A percentile compares a stretch with the other conserved stretches of the same genome.
phyloP scores from a whole-genome alignment of 1,140 invertebrate genomes.

The Maniola jurtina region DNA sequence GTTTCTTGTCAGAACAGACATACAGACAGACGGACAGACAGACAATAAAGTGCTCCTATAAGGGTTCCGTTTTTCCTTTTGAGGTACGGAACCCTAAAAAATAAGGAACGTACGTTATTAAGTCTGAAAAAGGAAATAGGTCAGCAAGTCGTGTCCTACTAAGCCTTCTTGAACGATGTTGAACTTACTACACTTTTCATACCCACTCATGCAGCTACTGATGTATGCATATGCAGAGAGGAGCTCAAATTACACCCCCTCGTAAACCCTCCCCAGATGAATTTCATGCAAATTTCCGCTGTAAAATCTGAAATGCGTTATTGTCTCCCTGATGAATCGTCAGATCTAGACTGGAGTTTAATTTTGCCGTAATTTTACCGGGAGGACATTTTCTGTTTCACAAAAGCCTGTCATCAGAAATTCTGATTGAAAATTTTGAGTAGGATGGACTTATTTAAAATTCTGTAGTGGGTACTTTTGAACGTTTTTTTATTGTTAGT shows the following conservation, averaged over 20 bases:
- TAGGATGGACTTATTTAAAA: neutral
- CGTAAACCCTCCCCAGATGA: conserved; percentile 55
- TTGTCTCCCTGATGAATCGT: conserved; percentile 36
- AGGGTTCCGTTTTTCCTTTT: no score
- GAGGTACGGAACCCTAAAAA: no score
- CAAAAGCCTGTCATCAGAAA: conserved; percentile 1
- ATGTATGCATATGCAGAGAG: conserved; percentile 34
- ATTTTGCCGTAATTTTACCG: conserved; percentile 23
- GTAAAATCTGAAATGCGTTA: conserved; percentile 53
- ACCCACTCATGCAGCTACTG: conserved; percentile 13
- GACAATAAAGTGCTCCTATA: no score
- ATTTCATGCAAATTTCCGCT: conserved; percentile 60
- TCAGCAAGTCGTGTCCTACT: neutral
- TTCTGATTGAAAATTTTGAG: neutral
- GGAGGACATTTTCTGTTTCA: conserved; percentile 5
- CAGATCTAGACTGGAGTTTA: conserved; percentile 29
- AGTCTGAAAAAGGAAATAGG: neutral
- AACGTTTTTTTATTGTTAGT: no score
- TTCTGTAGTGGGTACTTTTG: neutral
- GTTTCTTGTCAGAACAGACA: no score
- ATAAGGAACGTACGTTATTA: neutral
- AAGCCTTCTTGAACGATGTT: conserved; percentile 2
- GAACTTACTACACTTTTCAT: conserved; percentile 4
- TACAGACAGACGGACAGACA: no score
- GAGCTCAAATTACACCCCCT: conserved; percentile 44